phyloP scores from a whole-genome alignment of 1,140 invertebrate genomes.

The Archivesica marissinica region DNA sequence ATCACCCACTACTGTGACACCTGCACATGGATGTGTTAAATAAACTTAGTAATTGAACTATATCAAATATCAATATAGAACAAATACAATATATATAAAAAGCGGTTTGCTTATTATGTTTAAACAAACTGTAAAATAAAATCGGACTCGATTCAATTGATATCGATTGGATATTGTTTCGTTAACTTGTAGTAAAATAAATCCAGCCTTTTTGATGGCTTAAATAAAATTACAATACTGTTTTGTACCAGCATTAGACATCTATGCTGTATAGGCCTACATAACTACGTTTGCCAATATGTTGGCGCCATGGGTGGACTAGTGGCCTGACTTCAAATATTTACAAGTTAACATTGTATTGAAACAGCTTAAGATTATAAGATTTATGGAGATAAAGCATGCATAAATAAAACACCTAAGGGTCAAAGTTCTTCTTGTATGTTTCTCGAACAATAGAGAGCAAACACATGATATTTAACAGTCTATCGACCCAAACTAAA shows the following conservation, averaged over 20 bases:
- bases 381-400: slow-evolving; percentile 5
- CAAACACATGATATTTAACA: background rate
- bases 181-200: background rate
- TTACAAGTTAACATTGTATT: background rate
- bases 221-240: slow-evolving; percentile 4
- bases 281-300: background rate
- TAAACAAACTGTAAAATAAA: no score
- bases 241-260: background rate
- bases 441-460: background rate
- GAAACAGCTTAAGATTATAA: background rate
- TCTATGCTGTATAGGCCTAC: no score
- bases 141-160: background rate
- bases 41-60: no score
- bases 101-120: no score
- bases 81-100: no score
- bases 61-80: no score
- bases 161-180: background rate
- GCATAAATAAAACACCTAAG: slow-evolving; percentile 1
- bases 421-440: background rate
- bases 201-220: background rate
- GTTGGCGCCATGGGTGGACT: background rate
- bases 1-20: no score
- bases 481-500: slow-evolving; percentile 11
- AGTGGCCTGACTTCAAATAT: slow-evolving; percentile 6
- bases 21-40: no score